Percentiles rank a stretch among this genome's conserved stretches.
Conservation (phyloP, 2,797 vertebrate species). For the Gambelia wislizenii region DNA sequence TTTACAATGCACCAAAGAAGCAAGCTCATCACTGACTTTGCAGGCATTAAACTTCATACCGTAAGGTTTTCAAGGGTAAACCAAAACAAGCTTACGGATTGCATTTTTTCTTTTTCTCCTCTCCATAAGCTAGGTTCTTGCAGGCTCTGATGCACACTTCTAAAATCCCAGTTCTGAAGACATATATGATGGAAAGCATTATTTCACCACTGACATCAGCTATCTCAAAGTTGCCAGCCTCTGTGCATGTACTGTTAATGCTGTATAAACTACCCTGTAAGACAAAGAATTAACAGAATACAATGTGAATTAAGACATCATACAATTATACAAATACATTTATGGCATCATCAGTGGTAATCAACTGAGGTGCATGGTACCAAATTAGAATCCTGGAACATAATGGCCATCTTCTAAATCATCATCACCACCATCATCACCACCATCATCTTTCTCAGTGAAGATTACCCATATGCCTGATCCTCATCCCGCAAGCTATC, state of each 20-base stretch:
- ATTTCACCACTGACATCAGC: slow-evolving; percentile 84
- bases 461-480: slow-evolving; percentile 5
- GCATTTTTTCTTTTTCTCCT: slow-evolving; percentile 87
- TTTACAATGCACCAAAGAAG: background rate
- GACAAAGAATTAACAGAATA: slow-evolving; percentile 39
- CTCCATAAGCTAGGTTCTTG: slow-evolving; percentile 85
- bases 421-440: background rate
- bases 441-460: background rate
- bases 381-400: background rate
- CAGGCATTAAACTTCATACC: background rate
- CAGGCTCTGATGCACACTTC: slow-evolving; percentile 86
- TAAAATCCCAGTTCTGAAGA: slow-evolving; percentile 78
- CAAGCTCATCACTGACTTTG: background rate
- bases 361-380: background rate
- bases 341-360: background rate
- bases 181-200: slow-evolving; percentile 85
- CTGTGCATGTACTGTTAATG: slow-evolving; percentile 83
- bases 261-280: slow-evolving; percentile 82
- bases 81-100: slow-evolving; percentile 85
- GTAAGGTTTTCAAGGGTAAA: background rate
- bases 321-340: background rate
- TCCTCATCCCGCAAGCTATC: slow-evolving; percentile 7
- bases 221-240: slow-evolving; percentile 78
- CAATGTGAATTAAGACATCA: slow-evolving; percentile 36
- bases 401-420: background rate